Conservation (phyloP, 1,140 invertebrate species). For the Bactericera cockerelli region DNA sequence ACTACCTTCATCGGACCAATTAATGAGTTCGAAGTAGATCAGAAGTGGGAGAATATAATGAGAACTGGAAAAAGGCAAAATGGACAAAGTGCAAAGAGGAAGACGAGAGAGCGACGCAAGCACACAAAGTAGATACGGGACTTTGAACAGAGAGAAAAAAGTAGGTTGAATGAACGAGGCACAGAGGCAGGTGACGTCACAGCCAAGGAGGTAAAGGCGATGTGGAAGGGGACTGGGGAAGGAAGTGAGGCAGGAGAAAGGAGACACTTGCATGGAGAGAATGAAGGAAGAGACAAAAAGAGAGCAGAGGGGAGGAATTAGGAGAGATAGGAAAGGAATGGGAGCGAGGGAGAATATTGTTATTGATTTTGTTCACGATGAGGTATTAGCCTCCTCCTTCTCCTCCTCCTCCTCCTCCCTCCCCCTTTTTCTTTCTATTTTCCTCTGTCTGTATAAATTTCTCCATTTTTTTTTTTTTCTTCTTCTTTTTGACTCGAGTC, state of each 20-base stretch:
- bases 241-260: conserved; percentile 23
- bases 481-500: not conserved
- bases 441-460: conserved; percentile 8
- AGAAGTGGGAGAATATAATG: too few relatives aligned
- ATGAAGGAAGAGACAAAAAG: too few relatives aligned
- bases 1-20: too few relatives aligned
- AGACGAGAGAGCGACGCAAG: too few relatives aligned
- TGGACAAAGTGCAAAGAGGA: too few relatives aligned
- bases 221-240: conserved; percentile 21
- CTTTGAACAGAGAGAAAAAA: not conserved
- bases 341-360: conserved; percentile 7
- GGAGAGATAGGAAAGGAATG: too few relatives aligned
- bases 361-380: conserved; percentile 18
- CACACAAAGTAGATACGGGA: conserved; percentile 15
- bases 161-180: not conserved
- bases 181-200: not conserved
- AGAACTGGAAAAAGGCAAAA: too few relatives aligned
- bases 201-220: not conserved
- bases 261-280: too few relatives aligned
- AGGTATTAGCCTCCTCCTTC: conserved; percentile 22
- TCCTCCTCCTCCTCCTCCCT: conserved; percentile 9
- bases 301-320: too few relatives aligned
- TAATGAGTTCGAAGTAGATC: too few relatives aligned
- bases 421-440: conserved; percentile 19
- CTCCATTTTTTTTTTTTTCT: not conserved